These are phyloP conservation scores for Gadopsis marmoratus DNA, from an alignment of 2,797 vertebrate species.

Conservation along the genomic window DNA sequence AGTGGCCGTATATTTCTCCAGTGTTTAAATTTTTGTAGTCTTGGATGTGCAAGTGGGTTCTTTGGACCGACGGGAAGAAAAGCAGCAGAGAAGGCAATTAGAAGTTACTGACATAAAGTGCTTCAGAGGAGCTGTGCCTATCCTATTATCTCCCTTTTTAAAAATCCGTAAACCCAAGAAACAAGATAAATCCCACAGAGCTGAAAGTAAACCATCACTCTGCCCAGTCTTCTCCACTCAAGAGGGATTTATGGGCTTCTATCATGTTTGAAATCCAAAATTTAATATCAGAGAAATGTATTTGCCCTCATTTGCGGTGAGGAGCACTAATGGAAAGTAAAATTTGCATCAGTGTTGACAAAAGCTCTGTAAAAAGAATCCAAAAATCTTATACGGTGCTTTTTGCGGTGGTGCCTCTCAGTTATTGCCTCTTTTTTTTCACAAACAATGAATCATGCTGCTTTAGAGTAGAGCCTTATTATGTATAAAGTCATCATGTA, in stretches of 20 bases:
- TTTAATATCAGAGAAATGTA: conserved; percentile 65
- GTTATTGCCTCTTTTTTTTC: conserved; percentile 4
- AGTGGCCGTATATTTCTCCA: conserved; percentile 47
- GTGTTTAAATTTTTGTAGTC: conserved; percentile 50
- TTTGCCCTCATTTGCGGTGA: conserved; percentile 55
- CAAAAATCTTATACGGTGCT: conserved; percentile 24
- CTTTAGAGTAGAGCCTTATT: conserved; percentile 22
- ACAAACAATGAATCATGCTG: conserved; percentile 38
- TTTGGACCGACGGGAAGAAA: conserved; percentile 12
- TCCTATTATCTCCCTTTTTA: conserved; percentile 52
- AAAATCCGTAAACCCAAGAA: conserved; percentile 43
- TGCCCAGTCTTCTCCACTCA: conserved; percentile 51
- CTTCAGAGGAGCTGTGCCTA: conserved; percentile 46
- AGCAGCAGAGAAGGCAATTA: conserved; percentile 36
- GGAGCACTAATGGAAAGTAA: conserved; percentile 54
- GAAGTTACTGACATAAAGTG: conserved; percentile 42
- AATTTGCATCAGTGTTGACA: conserved; percentile 50
- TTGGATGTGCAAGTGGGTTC: conserved; percentile 39
- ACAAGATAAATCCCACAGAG: conserved; percentile 43
- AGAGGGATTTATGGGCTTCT: conserved; percentile 59
- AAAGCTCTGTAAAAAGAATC: conserved; percentile 31
- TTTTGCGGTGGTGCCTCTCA: conserved; percentile 18
- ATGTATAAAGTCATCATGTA: conserved; percentile 41
- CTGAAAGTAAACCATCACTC: conserved; percentile 40
- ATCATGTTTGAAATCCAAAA: conserved; percentile 49